Base-by-base conservation (phyloP, 2,113 vertebrate species). In the Plectropomus leopardus region DNA sequence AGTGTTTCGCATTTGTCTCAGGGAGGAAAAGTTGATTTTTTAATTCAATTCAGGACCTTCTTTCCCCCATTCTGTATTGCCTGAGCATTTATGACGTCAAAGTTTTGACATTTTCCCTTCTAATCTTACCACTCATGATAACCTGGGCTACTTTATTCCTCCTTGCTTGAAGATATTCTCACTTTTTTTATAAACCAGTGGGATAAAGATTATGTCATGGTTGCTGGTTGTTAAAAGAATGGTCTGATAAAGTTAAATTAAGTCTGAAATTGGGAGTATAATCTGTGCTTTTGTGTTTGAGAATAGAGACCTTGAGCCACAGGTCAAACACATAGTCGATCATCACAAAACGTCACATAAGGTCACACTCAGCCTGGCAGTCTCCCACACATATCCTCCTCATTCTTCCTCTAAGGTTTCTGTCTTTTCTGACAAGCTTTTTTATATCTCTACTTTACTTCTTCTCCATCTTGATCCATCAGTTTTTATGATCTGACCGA, bases 201-300 rank as follows among this genome's bases (percentile, higher is more conserved):
- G 75, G 57, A 84, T 86, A 57, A 76, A 72, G 79, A 87, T 83
- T 66, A 78, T 23, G 50, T 68, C 48, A 16, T 3, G 2, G 23
- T 47, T 21, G 51, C 24, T 21, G 4, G 28, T 28, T 30, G 57
- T 66, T 59, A 36, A 71, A 50, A 16, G 23, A 32, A 66, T 47
- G 23, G 53, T 77, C 36, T 69, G 65, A 70, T 71, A 54, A 0
- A 67, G 3, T 34, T 23, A 17, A 64, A 32, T 67, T 74, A 9
- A n/a, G 7, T 66, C 32, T 69, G 44, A 64, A 64, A 69, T 69
- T 51, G 45, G 23, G 30, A 34, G 13, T 8, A 17, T 23, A 21
- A 57, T 47, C 55, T 57, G 19, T 36, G 21, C 6, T 24, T 51
- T 63, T 61, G 24, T 55, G 42, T 34, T 28, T 34, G 45, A 73